Percentiles rank a stretch among this genome's conserved stretches.
phyloP scores from a whole-genome alignment of 2,888 invertebrate genomes.

The Apamea crenata region DNA sequence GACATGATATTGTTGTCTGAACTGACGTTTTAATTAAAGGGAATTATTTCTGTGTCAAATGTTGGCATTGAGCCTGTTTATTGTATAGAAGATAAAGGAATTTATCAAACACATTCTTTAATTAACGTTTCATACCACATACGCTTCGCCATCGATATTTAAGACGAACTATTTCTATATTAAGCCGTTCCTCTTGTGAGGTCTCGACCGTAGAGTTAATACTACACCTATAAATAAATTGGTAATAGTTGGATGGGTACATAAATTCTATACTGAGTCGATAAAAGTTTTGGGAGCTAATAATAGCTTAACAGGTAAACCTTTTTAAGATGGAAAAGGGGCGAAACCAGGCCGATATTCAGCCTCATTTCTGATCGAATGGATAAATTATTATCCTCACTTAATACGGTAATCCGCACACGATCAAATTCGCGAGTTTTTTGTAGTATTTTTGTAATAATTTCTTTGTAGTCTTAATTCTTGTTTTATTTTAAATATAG shows the following conservation, averaged over 20 bases:
- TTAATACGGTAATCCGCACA: slow-evolving; percentile 5
- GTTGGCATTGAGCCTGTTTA: slow-evolving; percentile 57
- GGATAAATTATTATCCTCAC: slow-evolving; percentile 8
- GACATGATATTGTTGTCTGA: slow-evolving; percentile 34
- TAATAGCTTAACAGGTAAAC: slow-evolving; percentile 45
- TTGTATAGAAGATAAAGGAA: slow-evolving; percentile 68
- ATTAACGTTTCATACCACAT: slow-evolving; percentile 66
- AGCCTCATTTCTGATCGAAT: slow-evolving; percentile 6
- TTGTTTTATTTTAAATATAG: not conserved
- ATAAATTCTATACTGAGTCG: slow-evolving; percentile 40
- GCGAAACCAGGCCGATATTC: slow-evolving; percentile 1
- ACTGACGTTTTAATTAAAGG: slow-evolving; percentile 58
- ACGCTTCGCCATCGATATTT: slow-evolving; percentile 62
- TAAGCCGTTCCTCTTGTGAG: slow-evolving; percentile 55
- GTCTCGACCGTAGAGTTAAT: slow-evolving; percentile 41
- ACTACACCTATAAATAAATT: slow-evolving; percentile 35
- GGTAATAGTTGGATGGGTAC: slow-evolving; percentile 16
- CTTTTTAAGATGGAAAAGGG: slow-evolving; percentile 13
- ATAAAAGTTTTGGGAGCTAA: slow-evolving; percentile 49
- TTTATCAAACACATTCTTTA: slow-evolving; percentile 67
- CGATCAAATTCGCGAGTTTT: slow-evolving; percentile 3
- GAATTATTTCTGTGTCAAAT: slow-evolving; percentile 49
- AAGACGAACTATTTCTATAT: slow-evolving; percentile 41
- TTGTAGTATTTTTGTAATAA: not conserved
- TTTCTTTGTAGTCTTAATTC: not conserved